Base-by-base conservation (phyloP, 2,888 invertebrate species). In the Coleophora deauratella region DNA sequence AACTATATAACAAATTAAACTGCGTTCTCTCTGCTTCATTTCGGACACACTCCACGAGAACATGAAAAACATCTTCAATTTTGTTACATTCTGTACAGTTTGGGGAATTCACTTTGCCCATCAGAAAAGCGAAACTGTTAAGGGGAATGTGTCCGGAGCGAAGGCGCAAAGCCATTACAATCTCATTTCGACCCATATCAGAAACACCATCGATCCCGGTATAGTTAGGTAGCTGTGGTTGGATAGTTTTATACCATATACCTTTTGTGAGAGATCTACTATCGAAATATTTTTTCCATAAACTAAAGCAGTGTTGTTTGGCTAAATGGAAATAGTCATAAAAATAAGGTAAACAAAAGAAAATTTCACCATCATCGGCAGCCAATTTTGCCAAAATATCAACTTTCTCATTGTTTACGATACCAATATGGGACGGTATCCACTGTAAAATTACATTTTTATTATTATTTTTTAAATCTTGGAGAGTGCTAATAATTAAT, bases 391-490 rank as follows among this genome's bases (percentile, higher is more conserved):
- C 45, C 12, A 42, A 27, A 3, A 11, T 11, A 15, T 41, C 45
- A 28, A 14, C 42, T 32, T 9, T 30, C 34, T 42, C 45, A 28
- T 45, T 45, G 9, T 41, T 42, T 2, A 11, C 11, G 9, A 45
- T 9, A n/a, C 45, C 45, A 34, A 45, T 31, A 11, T 44, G 46
- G 9, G 43, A 33, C 3, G 46, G 46, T 12, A 47, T 34, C 47
- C 47, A 47, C 10, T 44, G 47, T 6, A 47, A 10, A 3, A 27
- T 31, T 8, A 44, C 33, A 1, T 1, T 32, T 31, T 38, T 43
- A 9, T 10, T 11, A 1, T 12, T 15, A 8, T 8, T 9, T 9
- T 14, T n/a, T 9, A 42, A 14, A 6, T 37, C n/a, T 1, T 14
- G 14, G 13, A 42, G 27, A 8, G 27, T 4, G 9, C 40, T 27